Conservation (phyloP, 2,113 vertebrate genomes). For the Podarcis raffonei region DNA sequence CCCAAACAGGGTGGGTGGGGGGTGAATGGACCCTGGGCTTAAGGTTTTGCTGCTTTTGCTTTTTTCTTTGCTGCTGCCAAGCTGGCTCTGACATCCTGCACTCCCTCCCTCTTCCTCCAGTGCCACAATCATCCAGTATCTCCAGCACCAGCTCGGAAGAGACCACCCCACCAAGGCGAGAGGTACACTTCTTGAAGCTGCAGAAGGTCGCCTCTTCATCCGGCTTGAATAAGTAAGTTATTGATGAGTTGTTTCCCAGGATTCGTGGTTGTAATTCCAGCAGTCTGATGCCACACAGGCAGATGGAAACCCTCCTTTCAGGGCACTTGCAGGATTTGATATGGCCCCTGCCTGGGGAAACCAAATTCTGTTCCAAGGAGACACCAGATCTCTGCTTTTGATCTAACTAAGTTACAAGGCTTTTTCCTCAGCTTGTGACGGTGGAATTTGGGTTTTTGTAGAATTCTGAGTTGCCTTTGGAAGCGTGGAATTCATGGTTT, state of each 20-base stretch:
- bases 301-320: neutral
- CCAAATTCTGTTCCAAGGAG: neutral
- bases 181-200: conserved; percentile 85
- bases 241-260: neutral
- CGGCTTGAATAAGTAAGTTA: conserved; percentile 69
- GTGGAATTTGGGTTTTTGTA: neutral
- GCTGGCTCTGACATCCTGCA: neutral
- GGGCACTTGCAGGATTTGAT: neutral
- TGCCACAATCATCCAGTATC: rapidly evolving
- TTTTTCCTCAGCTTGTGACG: neutral
- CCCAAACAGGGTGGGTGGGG: neutral
- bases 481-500: neutral
- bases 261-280: rapidly evolving
- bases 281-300: too few species aligned
- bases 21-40: too few species aligned
- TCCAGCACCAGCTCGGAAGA: conserved; percentile 70
- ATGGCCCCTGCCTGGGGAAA: neutral
- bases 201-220: conserved; percentile 85
- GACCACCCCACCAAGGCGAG: conserved; percentile 73
- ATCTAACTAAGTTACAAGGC: neutral
- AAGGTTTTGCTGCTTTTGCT: neutral
- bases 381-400: too few species aligned
- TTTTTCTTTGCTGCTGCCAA: rapidly evolving
- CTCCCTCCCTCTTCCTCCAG: conserved; percentile 44
- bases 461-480: neutral